Base-by-base conservation (phyloP, 2,113 vertebrate species). In the Onychostoma macrolepis region DNA sequence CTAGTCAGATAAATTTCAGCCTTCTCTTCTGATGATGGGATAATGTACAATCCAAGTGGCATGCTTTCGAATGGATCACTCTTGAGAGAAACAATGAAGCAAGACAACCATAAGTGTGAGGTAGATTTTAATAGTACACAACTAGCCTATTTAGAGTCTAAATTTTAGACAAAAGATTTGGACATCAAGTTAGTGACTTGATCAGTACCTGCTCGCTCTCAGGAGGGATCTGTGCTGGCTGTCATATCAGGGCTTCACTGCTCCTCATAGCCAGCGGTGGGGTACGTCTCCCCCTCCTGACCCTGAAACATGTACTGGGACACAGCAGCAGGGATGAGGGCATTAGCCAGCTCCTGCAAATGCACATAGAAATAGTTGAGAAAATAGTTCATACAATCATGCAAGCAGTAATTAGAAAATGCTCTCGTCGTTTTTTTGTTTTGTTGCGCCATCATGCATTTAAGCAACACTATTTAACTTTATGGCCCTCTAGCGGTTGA, bases 301-400 rank as follows among this genome's bases (percentile, higher is more conserved):
- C 90, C 93, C 88, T 95, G 95, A 88, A 95, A 95, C 92, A 94
- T 94, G 88, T 95, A 95, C 94, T 96, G 91, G 63, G 81, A 80
- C 17, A 63, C 28, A 85, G 90, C 71, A 65, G 50, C 48, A 76
- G 83, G 86, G 48, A 89, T 56, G 53, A 88, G 83, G 75, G 81
- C 67, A 50, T 85, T 87, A 69, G 76, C 82, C 50, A 91, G 30
- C 61, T 90, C 88, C 87, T 89, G 79, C 33, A 75, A 33, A 65
- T 6, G 74, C 50, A 83, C 30, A 87, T 85, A 78, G 33, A 80
- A 8, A 88, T 21, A 84, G 15, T 77, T 7, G 13, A 82, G 15
- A 85, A 17, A 84, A 76, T n/a, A 6, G n/a, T 74, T 71, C 38
- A 43, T 41, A 30, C 28, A 77, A 15, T 41, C 3, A 26, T 17